Evolutionary conservation across 1,140 invertebrate genomes (phyloP).

Genomic region (Wiebesia pumilae): DNA sequence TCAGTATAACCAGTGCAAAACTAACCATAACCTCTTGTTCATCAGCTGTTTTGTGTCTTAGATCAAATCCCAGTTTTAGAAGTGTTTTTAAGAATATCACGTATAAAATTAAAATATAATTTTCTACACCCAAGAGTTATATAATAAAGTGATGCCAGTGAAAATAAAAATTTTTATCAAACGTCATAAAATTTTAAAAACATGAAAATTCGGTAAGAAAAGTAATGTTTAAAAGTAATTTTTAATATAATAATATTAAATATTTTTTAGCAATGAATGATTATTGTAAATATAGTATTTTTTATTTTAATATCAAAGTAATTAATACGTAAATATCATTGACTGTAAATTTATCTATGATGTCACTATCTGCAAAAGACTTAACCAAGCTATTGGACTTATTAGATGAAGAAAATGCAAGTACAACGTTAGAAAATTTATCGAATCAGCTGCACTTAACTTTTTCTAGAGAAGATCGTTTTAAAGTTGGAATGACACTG

Average conservation of each 20-base stretch:
- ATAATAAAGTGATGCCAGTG: neutral
- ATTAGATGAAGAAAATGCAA: conserved; percentile 80
- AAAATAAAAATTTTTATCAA: neutral
- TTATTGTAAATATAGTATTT: conserved; percentile 4
- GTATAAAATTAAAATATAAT: neutral
- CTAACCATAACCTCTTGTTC: neutral
- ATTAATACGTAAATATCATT: neutral
- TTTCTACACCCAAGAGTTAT: neutral
- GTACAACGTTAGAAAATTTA: conserved; percentile 80
- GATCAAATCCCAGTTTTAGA: neutral
- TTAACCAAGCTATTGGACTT: conserved; percentile 75
- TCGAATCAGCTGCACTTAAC: conserved; percentile 83
- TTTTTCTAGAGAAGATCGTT: conserved; percentile 85
- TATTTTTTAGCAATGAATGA: neutral
- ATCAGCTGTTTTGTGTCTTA: conserved; percentile 6
- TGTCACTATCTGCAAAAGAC: conserved; percentile 66
- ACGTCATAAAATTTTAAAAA: neutral
- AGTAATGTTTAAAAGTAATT: neutral
- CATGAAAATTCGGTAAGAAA: neutral
- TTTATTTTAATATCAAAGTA: neutral
- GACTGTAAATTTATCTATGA: conserved; percentile 47
- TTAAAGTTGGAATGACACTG: conserved; percentile 82
- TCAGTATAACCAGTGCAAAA: no score
- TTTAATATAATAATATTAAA: conserved; percentile 3
- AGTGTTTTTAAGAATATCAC: neutral